Percentiles rank a stretch among this genome's conserved stretches.
Conservation (phyloP, 1,140 invertebrate species). For the Bombus superbus region DNA sequence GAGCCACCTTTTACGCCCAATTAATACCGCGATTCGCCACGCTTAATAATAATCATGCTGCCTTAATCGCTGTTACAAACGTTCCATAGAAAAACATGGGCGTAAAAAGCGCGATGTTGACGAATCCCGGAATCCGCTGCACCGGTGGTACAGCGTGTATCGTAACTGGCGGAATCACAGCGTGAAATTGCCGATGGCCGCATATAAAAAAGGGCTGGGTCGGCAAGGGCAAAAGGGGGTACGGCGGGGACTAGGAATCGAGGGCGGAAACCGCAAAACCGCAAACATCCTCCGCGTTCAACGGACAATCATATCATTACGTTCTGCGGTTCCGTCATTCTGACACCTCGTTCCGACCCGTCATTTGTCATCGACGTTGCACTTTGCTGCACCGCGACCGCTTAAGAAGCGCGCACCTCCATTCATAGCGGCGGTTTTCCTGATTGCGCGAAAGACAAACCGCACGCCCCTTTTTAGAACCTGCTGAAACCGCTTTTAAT, state of each 20-base stretch:
- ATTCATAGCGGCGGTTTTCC: slow-evolving; percentile 58
- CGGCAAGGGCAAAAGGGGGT: background rate
- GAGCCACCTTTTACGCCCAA: background rate
- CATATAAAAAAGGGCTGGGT: slow-evolving; percentile 48
- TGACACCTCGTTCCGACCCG: slow-evolving; percentile 80
- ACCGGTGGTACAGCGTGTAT: background rate
- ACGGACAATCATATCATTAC: slow-evolving; percentile 82
- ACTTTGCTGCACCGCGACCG: slow-evolving; percentile 63
- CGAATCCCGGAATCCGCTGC: background rate
- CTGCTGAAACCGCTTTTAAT: background rate
- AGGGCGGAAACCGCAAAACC: slow-evolving; percentile 82
- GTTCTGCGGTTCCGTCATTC: slow-evolving; percentile 79
- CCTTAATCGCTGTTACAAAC: background rate
- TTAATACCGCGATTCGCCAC: background rate
- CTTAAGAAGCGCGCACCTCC: slow-evolving; percentile 57
- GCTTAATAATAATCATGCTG: background rate
- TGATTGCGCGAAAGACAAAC: slow-evolving; percentile 46
- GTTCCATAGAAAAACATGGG: background rate
- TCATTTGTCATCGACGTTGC: slow-evolving; percentile 78
- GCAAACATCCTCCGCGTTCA: slow-evolving; percentile 79
- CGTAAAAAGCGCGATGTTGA: background rate
- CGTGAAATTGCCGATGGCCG: slow-evolving; percentile 58
- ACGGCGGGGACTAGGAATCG: slow-evolving; percentile 49
- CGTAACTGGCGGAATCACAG: slow-evolving; percentile 20
- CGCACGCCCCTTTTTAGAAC: slow-evolving; percentile 8